These are phyloP conservation scores for Ditylenchus weischeri DNA, from an alignment of 2,888 invertebrate species.

Conservation along the genomic window DNA sequence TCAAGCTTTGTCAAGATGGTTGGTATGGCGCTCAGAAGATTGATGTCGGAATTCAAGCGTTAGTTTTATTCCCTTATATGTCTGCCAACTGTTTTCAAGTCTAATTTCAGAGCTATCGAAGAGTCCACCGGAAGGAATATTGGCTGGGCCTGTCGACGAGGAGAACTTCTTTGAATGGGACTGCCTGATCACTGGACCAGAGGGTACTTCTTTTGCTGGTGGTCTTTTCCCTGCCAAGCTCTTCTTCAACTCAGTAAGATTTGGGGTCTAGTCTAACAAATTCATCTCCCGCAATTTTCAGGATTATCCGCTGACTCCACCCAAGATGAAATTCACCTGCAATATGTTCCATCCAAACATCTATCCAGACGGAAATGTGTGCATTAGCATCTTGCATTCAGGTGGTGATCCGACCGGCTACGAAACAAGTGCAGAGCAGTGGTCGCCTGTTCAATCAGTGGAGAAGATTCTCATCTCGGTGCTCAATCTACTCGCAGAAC, in stretches of 20 bases:
- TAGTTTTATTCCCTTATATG: constrained; percentile 32
- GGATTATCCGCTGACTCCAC: constrained; percentile 53
- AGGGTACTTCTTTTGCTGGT: constrained; percentile 96
- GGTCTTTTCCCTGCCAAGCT: constrained; percentile 90
- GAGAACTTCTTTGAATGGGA: constrained; percentile 99
- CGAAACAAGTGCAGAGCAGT: constrained; percentile 92
- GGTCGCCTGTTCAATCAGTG: constrained; percentile 99
- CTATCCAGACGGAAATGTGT: constrained; percentile 82
- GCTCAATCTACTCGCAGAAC: constrained; percentile 97
- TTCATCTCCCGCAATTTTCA: constrained; percentile 27
- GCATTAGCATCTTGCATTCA: constrained; percentile 77
- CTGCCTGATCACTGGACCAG: constrained; percentile 72
- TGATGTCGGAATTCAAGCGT: constrained; percentile 69
- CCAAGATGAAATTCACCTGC: constrained; percentile 73
- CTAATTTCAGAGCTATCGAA: constrained; percentile 72
- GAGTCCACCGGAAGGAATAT: constrained; percentile 93
- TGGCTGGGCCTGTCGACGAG: constrained; percentile 94
- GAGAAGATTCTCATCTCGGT: constrained; percentile 97
- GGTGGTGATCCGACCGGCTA: constrained; percentile 97
- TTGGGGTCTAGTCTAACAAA: neutral
- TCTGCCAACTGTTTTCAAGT: neutral
- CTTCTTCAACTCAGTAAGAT: constrained; percentile 35
- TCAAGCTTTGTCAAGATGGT: constrained; percentile 61
- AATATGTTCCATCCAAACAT: constrained; percentile 99
- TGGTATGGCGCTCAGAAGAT: constrained; percentile 65